These are phyloP conservation scores for Thymelicus lineola DNA, from an alignment of 2,888 invertebrate species.

Conservation along the genomic window DNA sequence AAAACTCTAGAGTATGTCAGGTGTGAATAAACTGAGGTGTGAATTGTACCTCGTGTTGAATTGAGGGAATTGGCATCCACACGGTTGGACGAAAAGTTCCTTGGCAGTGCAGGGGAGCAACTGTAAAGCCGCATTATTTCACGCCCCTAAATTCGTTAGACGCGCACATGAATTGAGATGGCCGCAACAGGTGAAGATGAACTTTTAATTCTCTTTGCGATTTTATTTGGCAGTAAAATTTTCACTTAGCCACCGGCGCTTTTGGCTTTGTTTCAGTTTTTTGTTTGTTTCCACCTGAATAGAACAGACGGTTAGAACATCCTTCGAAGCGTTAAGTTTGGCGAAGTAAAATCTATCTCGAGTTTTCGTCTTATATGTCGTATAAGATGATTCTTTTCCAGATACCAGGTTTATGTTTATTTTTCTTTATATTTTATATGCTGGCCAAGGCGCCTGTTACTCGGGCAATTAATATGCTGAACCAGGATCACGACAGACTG, in stretches of 20 bases:
- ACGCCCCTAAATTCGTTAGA: slow-evolving; percentile 25
- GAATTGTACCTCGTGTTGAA: no score
- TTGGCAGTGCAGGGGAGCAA: not conserved
- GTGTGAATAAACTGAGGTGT: no score
- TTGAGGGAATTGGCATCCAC: not conserved
- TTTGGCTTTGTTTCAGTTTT: slow-evolving; percentile 35
- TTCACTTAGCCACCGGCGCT: slow-evolving; percentile 30
- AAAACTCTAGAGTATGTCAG: no score
- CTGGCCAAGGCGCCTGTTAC: no score
- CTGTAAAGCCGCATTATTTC: slow-evolving; percentile 9
- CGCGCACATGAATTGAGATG: slow-evolving; percentile 15
- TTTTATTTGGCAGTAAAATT: slow-evolving; percentile 39
- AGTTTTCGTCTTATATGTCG: no score
- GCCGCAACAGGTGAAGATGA: slow-evolving; percentile 32
- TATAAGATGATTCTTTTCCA: no score
- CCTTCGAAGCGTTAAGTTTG: slow-evolving; percentile 3
- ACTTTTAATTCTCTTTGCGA: slow-evolving; percentile 37
- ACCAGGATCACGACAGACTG: no score
- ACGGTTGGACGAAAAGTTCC: not conserved
- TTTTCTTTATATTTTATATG: no score
- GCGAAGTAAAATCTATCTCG: not conserved
- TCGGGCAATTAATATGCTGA: no score
- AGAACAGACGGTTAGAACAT: not conserved
- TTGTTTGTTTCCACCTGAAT: slow-evolving; percentile 22
- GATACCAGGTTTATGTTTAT: no score